Evolutionary conservation across 1,140 invertebrate species (phyloP), one percentile per base, ranked within the genome.

Genomic region (Pseudomyrmex dendroicus): DNA sequence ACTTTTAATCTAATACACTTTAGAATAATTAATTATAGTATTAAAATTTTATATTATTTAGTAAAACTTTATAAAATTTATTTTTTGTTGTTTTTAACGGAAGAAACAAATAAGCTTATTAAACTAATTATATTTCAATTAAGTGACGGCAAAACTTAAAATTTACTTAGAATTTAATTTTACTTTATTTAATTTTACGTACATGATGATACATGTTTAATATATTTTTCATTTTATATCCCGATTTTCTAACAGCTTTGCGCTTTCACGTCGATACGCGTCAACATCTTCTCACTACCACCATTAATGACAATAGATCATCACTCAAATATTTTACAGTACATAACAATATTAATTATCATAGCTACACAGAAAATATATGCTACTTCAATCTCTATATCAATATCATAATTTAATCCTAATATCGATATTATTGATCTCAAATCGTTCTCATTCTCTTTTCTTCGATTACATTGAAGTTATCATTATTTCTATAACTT

Each of bases 181-280:
- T 35, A 4, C 5, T 35, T 35, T 25, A 25, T 25, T 25, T 35
- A 35, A 35, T 35, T 35, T 35, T 35, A 35, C 7, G 1, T 35
- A 35, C 35, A 35, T 25, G 25, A 35, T 35, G 35, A 35, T 35
- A 25, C 2, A 35, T 35, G 35, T 35, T 35, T 35, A 35, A 35
- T 35, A 35, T 4, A 35, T 35, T 35, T 35, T 35, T 35, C 0
- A 35, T 35, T 35, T 72, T 17, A 77, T 15, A 10, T 7, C 44
- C 50, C 20, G 17, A 67, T 78, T 67, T 15, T 46, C 15, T 52
- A 17, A 59, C 35, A 67, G 73, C 74, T 80, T 78, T 68, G 73
- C 78, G 66, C 66, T 77, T 86, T 84, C 82, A 84, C 82, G 82
- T 84, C 82, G 82, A 84, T 78, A 84, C 82, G 54, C 85, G 86